Base-by-base conservation (phyloP, 2,888 invertebrate genomes). In the Drosophila nr. perissopoda region DNA sequence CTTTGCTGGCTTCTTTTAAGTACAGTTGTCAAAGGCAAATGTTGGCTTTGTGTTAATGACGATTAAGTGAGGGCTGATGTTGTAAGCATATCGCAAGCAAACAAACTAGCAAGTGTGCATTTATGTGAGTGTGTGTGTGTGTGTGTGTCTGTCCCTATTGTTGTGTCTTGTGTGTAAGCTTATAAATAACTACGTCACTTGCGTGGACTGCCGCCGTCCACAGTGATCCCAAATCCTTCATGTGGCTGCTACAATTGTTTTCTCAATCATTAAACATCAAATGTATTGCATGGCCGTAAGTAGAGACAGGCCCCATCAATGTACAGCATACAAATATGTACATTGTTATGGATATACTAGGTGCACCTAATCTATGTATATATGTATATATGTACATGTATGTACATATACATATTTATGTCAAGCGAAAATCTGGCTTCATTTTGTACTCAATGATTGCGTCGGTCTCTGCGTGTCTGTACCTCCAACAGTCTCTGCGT, bases 181-280 rank as follows among this genome's bases (percentile, higher is more conserved):
- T 59, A 52, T 64, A 57, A 48, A 57, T 29, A 31, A 48, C 18
- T 36, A 27, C 36, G 54, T 36, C 25, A 54, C 16, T 36, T 18
- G 53, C 53, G 53, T 53, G 53, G 34, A 36, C 53, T 36, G 34
- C 16, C 21, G 34, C 38, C 38, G 36, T 36, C 11, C n/a, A 33
- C 38, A 38, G 38, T 56, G 36, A 38, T 38, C 33, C 18, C 34
- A 53, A 67, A 21, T 66, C 45, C 40, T 72, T 13, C 49, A 48
- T 38, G 48, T 64, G 53, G 38, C 67, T 67, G 64, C 64, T 54
- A 29, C 67, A 65, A 61, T 76, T 81, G 81, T 78, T 83, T 83
- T 83, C 83, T 78, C 79, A 82, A 83, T 83, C 83, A 83, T 83
- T 83, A 83, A 83, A 73, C 81, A 81, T 61, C 71, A 83, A 82